Conservation (phyloP, 1,140 invertebrate genomes). For the Zaprionus taronus region DNA sequence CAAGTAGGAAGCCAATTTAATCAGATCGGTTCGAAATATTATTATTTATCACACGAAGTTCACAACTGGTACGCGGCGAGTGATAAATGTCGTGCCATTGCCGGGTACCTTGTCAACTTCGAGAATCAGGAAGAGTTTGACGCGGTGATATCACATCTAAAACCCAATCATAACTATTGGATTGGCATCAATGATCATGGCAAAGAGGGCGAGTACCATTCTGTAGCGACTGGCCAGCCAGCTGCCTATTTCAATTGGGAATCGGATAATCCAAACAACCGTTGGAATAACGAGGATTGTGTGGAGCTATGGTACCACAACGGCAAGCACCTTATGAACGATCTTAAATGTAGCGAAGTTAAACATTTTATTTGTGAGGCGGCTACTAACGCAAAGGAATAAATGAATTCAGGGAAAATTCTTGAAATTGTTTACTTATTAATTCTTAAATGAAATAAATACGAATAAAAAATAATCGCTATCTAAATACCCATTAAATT, state of each 20-base stretch:
- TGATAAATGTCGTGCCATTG: background rate
- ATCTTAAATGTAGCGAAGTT: background rate
- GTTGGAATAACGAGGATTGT: background rate
- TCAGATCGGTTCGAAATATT: slow-evolving; percentile 12
- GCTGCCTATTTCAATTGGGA: background rate
- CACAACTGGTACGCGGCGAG: slow-evolving; percentile 2
- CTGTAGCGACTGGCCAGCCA: background rate
- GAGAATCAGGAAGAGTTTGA: slow-evolving; percentile 1
- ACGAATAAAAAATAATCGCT: too few relatives aligned
- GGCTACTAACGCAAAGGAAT: too few relatives aligned
- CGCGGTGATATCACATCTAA: background rate
- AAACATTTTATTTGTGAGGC: slow-evolving; percentile 2
- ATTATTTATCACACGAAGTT: background rate
- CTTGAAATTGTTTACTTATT: too few relatives aligned
- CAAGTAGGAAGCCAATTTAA: background rate
- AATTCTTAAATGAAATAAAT: too few relatives aligned
- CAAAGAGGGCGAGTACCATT: background rate
- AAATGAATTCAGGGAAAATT: too few relatives aligned
- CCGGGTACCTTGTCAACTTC: slow-evolving; percentile 1
- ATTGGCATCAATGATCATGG: slow-evolving; percentile 8
- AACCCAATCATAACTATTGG: background rate
- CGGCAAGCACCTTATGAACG: slow-evolving; percentile 18
- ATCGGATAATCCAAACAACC: background rate
- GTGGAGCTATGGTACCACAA: slow-evolving; percentile 4
- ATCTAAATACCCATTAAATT: too few relatives aligned